These are phyloP conservation scores for Tenthredo livida DNA, from an alignment of 2,888 invertebrate genomes.

Conservation along the genomic window DNA sequence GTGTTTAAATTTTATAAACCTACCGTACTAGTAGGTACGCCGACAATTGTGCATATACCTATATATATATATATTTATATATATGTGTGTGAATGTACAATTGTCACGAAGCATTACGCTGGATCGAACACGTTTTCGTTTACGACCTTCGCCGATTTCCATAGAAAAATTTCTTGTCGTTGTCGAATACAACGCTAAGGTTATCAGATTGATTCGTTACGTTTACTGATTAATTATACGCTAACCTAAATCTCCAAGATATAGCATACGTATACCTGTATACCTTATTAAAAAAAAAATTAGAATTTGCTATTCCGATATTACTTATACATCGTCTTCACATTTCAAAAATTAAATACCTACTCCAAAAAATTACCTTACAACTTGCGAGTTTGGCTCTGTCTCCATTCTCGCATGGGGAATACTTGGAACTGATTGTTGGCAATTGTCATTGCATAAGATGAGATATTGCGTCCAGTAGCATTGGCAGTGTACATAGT, in stretches of 20 bases:
- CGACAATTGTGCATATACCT: not conserved
- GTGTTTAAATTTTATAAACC: constrained; percentile 13
- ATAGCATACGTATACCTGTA: not conserved
- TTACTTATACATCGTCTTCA: too few relatives aligned
- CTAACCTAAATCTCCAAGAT: not conserved
- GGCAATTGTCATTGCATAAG: constrained; percentile 3
- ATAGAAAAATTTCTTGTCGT: constrained; percentile 61
- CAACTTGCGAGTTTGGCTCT: not conserved
- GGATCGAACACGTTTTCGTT: constrained; percentile 60
- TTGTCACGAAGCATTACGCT: constrained; percentile 32
- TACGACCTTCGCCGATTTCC: constrained; percentile 62
- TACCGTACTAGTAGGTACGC: not conserved
- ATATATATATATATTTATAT: too few relatives aligned
- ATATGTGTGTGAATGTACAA: not conserved
- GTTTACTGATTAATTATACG: not conserved
- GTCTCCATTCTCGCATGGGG: not conserved
- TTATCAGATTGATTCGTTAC: constrained; percentile 32
- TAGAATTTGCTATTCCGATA: too few relatives aligned
- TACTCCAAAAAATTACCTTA: not conserved
- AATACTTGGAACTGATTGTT: constrained; percentile 27
- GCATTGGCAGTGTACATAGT: not conserved
- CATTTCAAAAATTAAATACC: too few relatives aligned
- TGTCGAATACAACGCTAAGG: constrained; percentile 34
- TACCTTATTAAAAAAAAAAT: not conserved
- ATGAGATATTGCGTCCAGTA: not conserved